Base-by-base conservation (phyloP, 2,888 invertebrate species). In the Polymixis lichenea region DNA sequence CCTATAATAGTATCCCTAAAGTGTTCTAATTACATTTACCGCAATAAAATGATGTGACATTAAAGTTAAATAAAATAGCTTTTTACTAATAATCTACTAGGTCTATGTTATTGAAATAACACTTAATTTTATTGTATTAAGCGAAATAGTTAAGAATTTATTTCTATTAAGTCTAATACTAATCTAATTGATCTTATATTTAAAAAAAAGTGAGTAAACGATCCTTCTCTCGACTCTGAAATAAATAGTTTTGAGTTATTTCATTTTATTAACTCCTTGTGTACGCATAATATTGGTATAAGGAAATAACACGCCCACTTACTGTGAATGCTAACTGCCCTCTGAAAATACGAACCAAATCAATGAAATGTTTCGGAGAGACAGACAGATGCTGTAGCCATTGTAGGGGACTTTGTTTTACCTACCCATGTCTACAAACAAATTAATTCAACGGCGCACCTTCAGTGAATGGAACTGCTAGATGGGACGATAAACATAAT, bases 401-500 rank as follows among this genome's bases (percentile, higher is more conserved):
- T 19, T 60, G 15, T 19, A 28, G 19, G 28, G 46, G 60, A 43
- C 66, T 28, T 55, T 32, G 19, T 68, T 46, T 64, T 53, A 58
- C 51, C 46, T 60, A 43, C 25, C 32, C 51, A 71, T 53, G 56
- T 19, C 17, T 49, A 66, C 62, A 67, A 62, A 64, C 15, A 62
- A 71, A 68, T 65, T 53, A 82, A 81, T 66, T 62, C 55, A 64
- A 56, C 49, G 32, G 19, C 38, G 43, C 56, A 61, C 32, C 60
- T 60, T 68, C 38, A 58, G 51, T 68, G 61, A 58, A 68, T 58
- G 56, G n/a, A 46, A 51, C 62, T 55, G 65, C 55, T 38, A 25
- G n/a, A 43, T 64, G 60, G 62, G 46, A 64, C 64, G 58, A 72
- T 64, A 75, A 81, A 77, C 60, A 60, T 65, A 72, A 73, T 73